phyloP scores from a whole-genome alignment of 1,140 invertebrate genomes.

The Brachystomella parvula region DNA sequence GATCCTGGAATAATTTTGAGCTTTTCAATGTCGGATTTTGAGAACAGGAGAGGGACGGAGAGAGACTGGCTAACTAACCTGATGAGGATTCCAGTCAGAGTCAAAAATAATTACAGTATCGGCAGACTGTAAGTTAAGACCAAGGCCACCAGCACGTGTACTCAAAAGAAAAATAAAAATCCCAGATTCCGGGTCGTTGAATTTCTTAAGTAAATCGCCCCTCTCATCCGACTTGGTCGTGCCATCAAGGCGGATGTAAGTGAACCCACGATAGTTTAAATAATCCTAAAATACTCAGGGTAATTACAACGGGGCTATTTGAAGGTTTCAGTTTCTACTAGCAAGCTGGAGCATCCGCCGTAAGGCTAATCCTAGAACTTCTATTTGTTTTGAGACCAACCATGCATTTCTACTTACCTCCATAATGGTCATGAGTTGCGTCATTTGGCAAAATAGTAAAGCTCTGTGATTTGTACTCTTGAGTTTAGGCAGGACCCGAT shows the following conservation, averaged over 20 bases:
- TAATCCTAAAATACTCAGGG: slow-evolving; percentile 64
- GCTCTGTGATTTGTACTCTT: slow-evolving; percentile 53
- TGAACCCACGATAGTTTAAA: slow-evolving; percentile 51
- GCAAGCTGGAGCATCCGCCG: slow-evolving; percentile 46
- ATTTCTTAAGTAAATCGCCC: slow-evolving; percentile 53
- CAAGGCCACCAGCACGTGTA: slow-evolving; percentile 61
- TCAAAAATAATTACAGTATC: slow-evolving; percentile 68
- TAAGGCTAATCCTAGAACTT: slow-evolving; percentile 57
- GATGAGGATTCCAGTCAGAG: slow-evolving; percentile 69
- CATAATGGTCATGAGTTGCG: slow-evolving; percentile 61
- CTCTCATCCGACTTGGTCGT: slow-evolving; percentile 62
- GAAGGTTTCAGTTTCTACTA: slow-evolving; percentile 61
- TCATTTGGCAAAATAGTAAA: slow-evolving; percentile 69
- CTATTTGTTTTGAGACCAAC: slow-evolving; percentile 58
- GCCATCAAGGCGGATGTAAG: slow-evolving; percentile 52
- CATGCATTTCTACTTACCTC: slow-evolving; percentile 63
- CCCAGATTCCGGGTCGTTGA: slow-evolving; percentile 54
- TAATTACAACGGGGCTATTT: slow-evolving; percentile 56
- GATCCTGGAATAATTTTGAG: slow-evolving; percentile 20
- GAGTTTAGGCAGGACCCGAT: slow-evolving; percentile 60
- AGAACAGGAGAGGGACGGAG: background rate
- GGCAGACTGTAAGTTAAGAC: slow-evolving; percentile 60
- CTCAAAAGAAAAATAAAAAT: slow-evolving; percentile 61
- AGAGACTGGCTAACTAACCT: slow-evolving; percentile 47
- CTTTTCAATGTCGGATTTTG: background rate